A percentile compares a stretch with the other conserved stretches of the same genome.
phyloP scores from a whole-genome alignment of 1,140 invertebrate genomes.

The Aphelenchoides avenae region DNA sequence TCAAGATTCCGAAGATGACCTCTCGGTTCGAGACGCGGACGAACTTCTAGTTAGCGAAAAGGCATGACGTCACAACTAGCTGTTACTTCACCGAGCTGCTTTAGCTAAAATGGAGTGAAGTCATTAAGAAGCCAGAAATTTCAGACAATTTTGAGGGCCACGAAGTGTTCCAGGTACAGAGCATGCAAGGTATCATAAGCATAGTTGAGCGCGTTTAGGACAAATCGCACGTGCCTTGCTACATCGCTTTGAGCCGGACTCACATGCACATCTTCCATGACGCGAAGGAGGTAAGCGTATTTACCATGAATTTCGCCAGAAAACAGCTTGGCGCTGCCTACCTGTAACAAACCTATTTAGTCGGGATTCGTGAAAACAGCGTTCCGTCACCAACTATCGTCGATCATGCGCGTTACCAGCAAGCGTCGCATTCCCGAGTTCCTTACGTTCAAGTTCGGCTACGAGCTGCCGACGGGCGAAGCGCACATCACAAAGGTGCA shows the following conservation, averaged over 20 bases:
- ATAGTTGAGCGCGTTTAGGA: conserved; percentile 19
- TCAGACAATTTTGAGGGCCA: conserved; percentile 39
- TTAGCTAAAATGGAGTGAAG: conserved; percentile 46
- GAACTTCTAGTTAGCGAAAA: neutral
- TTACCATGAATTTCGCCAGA: conserved; percentile 12
- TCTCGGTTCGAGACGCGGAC: neutral
- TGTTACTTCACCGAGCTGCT: conserved; percentile 1
- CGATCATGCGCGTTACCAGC: conserved; percentile 92
- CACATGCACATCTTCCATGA: conserved; percentile 44
- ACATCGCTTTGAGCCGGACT: conserved; percentile 33
- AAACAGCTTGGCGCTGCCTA: neutral
- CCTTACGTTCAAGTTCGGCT: conserved; percentile 77
- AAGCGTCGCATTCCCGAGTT: conserved; percentile 86
- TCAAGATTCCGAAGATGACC: conserved; percentile 27
- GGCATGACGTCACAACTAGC: neutral
- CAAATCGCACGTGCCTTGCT: conserved; percentile 32
- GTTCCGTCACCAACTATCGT: conserved; percentile 76
- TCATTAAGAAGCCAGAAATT: conserved; percentile 39
- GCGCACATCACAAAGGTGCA: conserved; percentile 32
- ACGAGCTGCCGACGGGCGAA: conserved; percentile 45
- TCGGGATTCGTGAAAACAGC: conserved; percentile 76
- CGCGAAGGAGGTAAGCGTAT: conserved; percentile 9
- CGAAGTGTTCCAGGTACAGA: conserved; percentile 13
- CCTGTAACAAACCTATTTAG: conserved; percentile 47
- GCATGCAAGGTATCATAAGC: neutral